Base-by-base conservation (phyloP, 2,888 invertebrate genomes). In the Paralinhomoeus sp. region DNA sequence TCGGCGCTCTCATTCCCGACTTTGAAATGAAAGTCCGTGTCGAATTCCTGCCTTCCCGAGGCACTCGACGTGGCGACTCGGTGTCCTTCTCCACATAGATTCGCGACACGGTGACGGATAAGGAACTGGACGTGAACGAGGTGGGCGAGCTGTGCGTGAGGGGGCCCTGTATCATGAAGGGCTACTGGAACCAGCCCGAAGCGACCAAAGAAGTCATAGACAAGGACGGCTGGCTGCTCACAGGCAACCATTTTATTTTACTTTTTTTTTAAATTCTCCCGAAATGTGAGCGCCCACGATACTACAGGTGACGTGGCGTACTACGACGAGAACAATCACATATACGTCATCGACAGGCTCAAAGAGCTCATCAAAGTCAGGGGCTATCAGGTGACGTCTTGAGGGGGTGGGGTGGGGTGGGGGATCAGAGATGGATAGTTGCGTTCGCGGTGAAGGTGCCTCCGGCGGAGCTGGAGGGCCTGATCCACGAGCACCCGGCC, bases 341-440 rank as follows among this genome's bases (percentile, higher is more conserved):
- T 81, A 63, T 82, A 72, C 57, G 74, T 84, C 49, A 77, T 82
- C 1, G 85, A 83, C 62, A 68, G 85, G 47, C 66, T 82, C 20
- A 85, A 85, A 61, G 83, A 84, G 60, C 72, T 85, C 23, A 84
- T 85, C 56, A 85, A 85, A 63, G 82, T 80, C 58, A 83, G 84
- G 62, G 82, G 77, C 37, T 78, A 75, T 56, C 79, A 80, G 73
- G 80, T 80, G 66, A 65, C 66, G 38, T 7, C 17, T 5, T 17
- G 18, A 21, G 22, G 3, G n/a, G 12, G 12, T 34, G 20, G 34
- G 5, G n/a, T n/a, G n/a, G n/a, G n/a, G n/a, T n/a, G n/a, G n/a
- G n/a, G n/a, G n/a, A n/a, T n/a, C n/a, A n/a, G n/a, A n/a, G n/a
- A n/a, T n/a, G n/a, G n/a, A n/a, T n/a, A n/a, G n/a, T n/a, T n/a